These are phyloP conservation scores for Myotis findleyi DNA, from an alignment of 2,797 vertebrate species.

Conservation along the genomic window DNA sequence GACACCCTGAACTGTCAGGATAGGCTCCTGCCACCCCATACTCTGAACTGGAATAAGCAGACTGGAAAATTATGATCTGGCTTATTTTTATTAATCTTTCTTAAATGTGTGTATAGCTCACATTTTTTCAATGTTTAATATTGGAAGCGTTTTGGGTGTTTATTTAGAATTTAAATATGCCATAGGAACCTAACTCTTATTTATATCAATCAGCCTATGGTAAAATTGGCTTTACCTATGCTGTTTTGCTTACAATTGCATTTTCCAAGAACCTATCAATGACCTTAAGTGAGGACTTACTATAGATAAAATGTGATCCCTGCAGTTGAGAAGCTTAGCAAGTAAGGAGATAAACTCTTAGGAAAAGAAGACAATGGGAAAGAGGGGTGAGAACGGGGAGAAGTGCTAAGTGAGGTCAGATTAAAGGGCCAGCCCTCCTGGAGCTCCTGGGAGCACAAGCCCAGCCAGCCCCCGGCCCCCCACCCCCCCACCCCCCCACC, in stretches of 20 bases:
- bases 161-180: neutral
- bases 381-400: neutral
- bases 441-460: neutral
- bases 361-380: neutral
- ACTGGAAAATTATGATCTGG: neutral
- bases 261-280: neutral
- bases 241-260: neutral
- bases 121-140: neutral
- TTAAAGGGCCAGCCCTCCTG: neutral
- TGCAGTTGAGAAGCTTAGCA: neutral
- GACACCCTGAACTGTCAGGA: neutral
- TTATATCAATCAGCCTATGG: neutral
- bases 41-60: neutral
- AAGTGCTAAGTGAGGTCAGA: neutral
- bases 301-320: neutral
- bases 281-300: neutral
- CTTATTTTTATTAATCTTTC: neutral
- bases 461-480: fast-evolving
- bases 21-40: neutral
- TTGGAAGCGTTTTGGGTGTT: neutral
- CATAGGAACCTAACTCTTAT: neutral
- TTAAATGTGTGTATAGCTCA: neutral
- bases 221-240: neutral
- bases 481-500: fast-evolving
- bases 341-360: neutral